A percentile compares a stretch with the other conserved stretches of the same genome.
Conservation (phyloP, 1,140 invertebrate species). For the Drosophila kikkawai region DNA sequence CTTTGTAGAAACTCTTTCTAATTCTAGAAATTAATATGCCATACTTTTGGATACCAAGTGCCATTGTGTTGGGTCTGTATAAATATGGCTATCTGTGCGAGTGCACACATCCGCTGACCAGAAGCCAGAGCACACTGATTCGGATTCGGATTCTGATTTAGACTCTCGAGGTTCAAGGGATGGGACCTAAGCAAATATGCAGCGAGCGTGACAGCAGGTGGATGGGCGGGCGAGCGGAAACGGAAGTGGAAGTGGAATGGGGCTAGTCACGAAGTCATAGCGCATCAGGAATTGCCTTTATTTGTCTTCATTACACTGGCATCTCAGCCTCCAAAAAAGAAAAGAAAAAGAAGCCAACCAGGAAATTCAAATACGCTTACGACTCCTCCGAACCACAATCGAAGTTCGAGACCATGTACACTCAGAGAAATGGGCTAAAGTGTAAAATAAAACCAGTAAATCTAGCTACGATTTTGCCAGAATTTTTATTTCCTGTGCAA, state of each 20-base stretch:
- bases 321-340: neutral
- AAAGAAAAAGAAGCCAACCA: neutral
- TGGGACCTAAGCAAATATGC: conserved; percentile 69
- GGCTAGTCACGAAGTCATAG: conserved; percentile 17
- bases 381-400: conserved; percentile 37
- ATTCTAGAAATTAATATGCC: conserved; percentile 13
- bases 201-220: conserved; percentile 47
- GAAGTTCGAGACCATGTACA: conserved; percentile 16
- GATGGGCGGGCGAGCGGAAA: conserved; percentile 11
- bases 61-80: conserved; percentile 8
- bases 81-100: conserved; percentile 21
- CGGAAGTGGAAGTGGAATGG: conserved; percentile 3
- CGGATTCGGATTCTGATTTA: neutral
- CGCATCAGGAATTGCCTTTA: conserved; percentile 61
- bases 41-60: conserved; percentile 5
- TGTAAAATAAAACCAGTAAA: neutral
- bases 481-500: neutral
- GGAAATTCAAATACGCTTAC: conserved; percentile 48
- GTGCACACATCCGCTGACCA: conserved; percentile 28
- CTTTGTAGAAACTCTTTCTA: neutral
- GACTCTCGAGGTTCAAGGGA: neutral
- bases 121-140: conserved; percentile 9
- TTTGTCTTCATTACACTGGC: conserved; percentile 67
- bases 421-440: neutral
- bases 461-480: too few relatives aligned